Percentiles rank a stretch among this genome's conserved stretches.
These are phyloP conservation scores for Coilia nasus DNA, from an alignment of 2,797 vertebrate species.

Conservation along the genomic window DNA sequence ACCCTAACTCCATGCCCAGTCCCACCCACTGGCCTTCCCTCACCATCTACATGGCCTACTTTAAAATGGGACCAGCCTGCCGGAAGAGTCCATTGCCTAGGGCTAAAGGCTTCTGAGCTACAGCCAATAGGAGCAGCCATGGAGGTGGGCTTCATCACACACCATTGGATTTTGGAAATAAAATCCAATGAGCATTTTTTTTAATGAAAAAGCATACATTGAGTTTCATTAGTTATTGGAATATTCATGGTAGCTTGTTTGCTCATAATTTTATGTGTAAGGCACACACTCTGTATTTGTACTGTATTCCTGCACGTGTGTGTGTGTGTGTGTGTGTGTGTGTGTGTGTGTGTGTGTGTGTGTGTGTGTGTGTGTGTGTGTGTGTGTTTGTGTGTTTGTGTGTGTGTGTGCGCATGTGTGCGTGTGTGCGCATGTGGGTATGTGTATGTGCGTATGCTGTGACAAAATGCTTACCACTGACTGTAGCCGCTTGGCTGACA, in stretches of 20 bases:
- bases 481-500: neutral
- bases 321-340: too few species aligned
- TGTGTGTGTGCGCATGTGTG: neutral
- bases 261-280: neutral
- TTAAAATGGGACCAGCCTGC: conserved; percentile 6
- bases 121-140: conserved; percentile 7
- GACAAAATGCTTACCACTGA: too few species aligned
- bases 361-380: too few species aligned
- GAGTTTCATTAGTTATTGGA: neutral
- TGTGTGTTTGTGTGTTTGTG: neutral
- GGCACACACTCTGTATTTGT: too few species aligned
- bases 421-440: too few species aligned
- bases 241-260: neutral
- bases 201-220: neutral
- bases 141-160: neutral
- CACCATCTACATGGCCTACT: conserved; percentile 13
- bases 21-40: neutral
- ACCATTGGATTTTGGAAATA: neutral
- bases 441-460: neutral
- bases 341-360: too few species aligned
- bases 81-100: neutral
- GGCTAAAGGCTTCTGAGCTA: neutral
- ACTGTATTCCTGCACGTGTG: too few species aligned
- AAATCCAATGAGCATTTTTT: neutral
- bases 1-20: neutral